These are phyloP conservation scores for Aromia moschata DNA, from an alignment of 2,888 invertebrate species.

Conservation along the genomic window DNA sequence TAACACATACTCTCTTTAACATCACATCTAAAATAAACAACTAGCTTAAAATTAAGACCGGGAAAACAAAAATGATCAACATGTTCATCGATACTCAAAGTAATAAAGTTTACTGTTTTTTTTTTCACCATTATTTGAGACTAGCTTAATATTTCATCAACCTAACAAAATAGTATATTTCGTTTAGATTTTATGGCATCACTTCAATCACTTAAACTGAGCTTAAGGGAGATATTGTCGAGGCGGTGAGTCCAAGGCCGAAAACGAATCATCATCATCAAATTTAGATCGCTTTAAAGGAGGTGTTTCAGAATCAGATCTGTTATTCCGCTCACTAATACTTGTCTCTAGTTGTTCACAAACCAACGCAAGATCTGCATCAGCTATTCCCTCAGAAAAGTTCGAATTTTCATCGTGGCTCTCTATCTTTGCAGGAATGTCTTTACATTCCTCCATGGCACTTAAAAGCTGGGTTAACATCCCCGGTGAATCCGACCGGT, in stretches of 20 bases:
- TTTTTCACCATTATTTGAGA: background rate
- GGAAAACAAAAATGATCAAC: too few species aligned
- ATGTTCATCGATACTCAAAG: too few species aligned
- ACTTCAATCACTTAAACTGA: background rate
- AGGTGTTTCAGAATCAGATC: constrained; percentile 10
- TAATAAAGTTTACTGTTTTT: too few species aligned
- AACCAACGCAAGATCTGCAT: constrained; percentile 22
- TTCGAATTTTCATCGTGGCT: constrained; percentile 3
- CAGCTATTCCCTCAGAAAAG: constrained; percentile 9
- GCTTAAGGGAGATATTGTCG: background rate
- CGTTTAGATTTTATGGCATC: background rate
- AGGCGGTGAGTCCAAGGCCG: constrained; percentile 31
- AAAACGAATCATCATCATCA: constrained; percentile 8
- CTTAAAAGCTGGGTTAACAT: constrained; percentile 21
- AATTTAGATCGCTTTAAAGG: constrained; percentile 12
- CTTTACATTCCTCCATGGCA: constrained; percentile 15
- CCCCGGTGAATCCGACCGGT: background rate
- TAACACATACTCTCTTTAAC: too few species aligned
- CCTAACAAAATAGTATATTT: too few species aligned
- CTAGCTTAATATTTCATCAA: too few species aligned
- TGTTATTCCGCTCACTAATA: constrained; percentile 9
- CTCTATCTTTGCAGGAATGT: constrained; percentile 12
- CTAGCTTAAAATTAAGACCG: too few species aligned
- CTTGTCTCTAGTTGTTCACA: constrained; percentile 35
- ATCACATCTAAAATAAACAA: too few species aligned